Conservation (phyloP, 2,113 vertebrate species). For the Prochilodus magdalenae region DNA sequence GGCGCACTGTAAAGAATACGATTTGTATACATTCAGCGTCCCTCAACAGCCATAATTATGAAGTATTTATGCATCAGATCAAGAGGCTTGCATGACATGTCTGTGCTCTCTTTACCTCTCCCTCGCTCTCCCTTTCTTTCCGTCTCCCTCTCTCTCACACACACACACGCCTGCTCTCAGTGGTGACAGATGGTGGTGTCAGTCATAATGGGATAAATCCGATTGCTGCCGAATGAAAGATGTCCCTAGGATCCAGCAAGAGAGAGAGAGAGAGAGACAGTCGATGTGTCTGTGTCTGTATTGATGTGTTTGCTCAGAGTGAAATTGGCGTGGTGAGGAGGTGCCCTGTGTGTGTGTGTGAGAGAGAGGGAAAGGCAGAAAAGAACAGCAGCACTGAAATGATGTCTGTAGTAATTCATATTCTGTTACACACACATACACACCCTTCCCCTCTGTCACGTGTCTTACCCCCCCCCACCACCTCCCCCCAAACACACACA, state of each 20-base stretch:
- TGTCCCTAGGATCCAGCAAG: slow-evolving; percentile 48
- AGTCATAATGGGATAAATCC: slow-evolving; percentile 65
- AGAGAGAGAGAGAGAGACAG: slow-evolving; percentile 23
- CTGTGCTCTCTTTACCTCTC: slow-evolving; percentile 23
- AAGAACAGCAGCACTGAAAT: slow-evolving; percentile 44
- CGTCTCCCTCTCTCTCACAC: slow-evolving; percentile 9
- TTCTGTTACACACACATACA: slow-evolving; percentile 52
- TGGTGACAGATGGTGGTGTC: slow-evolving; percentile 63
- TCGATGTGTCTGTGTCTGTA: slow-evolving; percentile 52
- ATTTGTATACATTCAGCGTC: slow-evolving; percentile 19
- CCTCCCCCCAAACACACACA: slow-evolving; percentile 10
- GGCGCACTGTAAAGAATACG: slow-evolving; percentile 30
- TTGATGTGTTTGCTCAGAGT: slow-evolving; percentile 61
- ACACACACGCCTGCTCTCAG: slow-evolving; percentile 44
- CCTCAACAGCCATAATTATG: slow-evolving; percentile 50
- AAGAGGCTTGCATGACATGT: slow-evolving; percentile 43
- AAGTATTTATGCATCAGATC: slow-evolving; percentile 45
- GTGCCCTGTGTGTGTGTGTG: slow-evolving; percentile 17
- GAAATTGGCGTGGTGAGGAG: slow-evolving; percentile 56
- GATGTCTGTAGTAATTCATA: slow-evolving; percentile 56
- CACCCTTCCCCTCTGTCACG: slow-evolving; percentile 53
- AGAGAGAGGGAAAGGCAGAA: slow-evolving; percentile 18
- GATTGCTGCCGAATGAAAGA: slow-evolving; percentile 60
- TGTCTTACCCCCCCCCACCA: too few relatives aligned
- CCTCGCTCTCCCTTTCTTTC: slow-evolving; percentile 34